Evolutionary conservation across 1,140 invertebrate species (phyloP).

Genomic region (Wiebesia pumilae): DNA sequence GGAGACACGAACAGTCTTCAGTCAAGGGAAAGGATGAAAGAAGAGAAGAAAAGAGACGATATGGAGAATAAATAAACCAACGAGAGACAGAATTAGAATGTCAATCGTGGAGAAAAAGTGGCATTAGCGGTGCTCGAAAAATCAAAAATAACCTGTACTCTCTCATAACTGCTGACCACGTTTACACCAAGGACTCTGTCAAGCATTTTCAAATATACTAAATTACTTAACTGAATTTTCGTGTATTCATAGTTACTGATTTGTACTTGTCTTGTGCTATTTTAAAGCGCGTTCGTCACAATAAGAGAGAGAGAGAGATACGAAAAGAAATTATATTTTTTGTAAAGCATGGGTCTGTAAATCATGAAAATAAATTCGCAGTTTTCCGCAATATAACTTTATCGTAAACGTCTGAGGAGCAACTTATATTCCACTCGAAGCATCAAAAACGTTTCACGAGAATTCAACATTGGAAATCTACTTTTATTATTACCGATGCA

Average conservation of each 20-base stretch:
- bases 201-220: slow-evolving; percentile 23
- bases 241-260: slow-evolving; percentile 32
- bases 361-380: not conserved
- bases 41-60: slow-evolving; percentile 29
- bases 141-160: slow-evolving; percentile 47
- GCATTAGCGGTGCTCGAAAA: slow-evolving; percentile 37
- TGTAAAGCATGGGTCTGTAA: not conserved
- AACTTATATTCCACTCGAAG: no score
- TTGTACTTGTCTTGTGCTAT: slow-evolving; percentile 33
- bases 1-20: not conserved
- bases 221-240: slow-evolving; percentile 31
- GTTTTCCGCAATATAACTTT: no score
- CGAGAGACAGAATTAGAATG: slow-evolving; percentile 39
- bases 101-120: slow-evolving; percentile 42
- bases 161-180: slow-evolving; percentile 6
- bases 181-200: slow-evolving; percentile 45
- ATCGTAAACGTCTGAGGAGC: no score
- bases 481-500: no score
- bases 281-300: slow-evolving; percentile 30
- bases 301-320: not conserved
- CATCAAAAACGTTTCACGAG: not conserved
- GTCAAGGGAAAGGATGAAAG: slow-evolving; percentile 18
- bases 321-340: no score
- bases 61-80: slow-evolving; percentile 40
- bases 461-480: no score